Evolutionary conservation across 2,888 invertebrate species (phyloP), one percentile per base, ranked within the genome.

Genomic region (Sthenelais limicola): DNA sequence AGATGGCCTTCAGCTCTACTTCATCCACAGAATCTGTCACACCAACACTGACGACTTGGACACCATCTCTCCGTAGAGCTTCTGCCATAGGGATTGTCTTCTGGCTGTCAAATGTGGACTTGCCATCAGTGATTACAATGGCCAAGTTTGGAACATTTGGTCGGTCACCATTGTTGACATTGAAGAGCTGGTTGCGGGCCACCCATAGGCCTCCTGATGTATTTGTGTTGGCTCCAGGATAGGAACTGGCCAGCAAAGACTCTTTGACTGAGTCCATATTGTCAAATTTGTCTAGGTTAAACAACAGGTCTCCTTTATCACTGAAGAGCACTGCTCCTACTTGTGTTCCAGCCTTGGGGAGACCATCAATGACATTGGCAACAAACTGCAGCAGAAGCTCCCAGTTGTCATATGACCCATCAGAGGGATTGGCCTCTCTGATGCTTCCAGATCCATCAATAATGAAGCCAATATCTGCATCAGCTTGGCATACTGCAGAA

Each of bases 121-220:
- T 47, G 21, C 71, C 71, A 71, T 71, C 71, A 21, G 71, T 71
- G 21, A 71, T 71, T 3, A 71, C 51, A 30, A 71, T 71, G 48
- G 48, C 58, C 18, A 49, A 26, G 48, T 71, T 62, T 7, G 38
- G 52, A 38, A 54, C 70, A 35, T 52, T 52, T 18, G 38, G 52
- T 7, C 70, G 70, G 26, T 70, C 70, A 15, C 70, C 70, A 26
- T 52, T 71, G 18, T 32, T 47, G 18, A 12, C 5, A 47, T 58
- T 62, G 49, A 71, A 71, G 5, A 56, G 24, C 3, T 62, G 26
- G 15, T 18, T 32, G 9, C 71, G 58, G 24, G 56, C 35, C 18
- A 7, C 9, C 58, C 56, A 75, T n/a, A 76, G 52, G 30, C 73
- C 76, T 3, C 75, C 76, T 26, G 73, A 70, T 12, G 75, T 75